Evolutionary conservation across 2,797 vertebrate genomes (phyloP).

Genomic region (Harpagifer antarcticus): DNA sequence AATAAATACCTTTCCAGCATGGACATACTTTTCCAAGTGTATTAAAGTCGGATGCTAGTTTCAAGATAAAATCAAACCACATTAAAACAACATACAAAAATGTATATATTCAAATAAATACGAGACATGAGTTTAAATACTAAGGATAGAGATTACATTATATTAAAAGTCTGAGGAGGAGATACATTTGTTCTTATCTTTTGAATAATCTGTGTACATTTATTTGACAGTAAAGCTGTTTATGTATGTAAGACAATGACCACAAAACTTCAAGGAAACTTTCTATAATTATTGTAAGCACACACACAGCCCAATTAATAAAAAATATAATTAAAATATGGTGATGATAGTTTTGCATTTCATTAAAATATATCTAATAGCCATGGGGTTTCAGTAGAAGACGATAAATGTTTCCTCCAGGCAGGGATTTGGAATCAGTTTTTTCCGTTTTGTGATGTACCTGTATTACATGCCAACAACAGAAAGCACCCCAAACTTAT

Average conservation of each 20-base stretch:
- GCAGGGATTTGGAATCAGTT: neutral
- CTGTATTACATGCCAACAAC: neutral
- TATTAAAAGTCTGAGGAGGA: neutral
- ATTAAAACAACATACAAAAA: neutral
- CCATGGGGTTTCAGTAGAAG: neutral
- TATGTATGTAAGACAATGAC: neutral
- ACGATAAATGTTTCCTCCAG: neutral
- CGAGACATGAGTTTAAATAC: neutral
- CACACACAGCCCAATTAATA: neutral
- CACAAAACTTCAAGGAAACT: neutral
- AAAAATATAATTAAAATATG: neutral
- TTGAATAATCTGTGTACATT: neutral
- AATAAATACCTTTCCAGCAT: neutral
- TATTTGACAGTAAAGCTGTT: neutral
- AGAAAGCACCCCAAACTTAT: neutral
- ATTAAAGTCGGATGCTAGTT: neutral
- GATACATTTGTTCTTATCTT: neutral
- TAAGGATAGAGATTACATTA: neutral
- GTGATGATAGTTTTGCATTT: slow-evolving; percentile 4
- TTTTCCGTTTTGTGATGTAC: neutral
- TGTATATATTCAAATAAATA: neutral
- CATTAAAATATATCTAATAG: neutral
- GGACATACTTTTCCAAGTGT: neutral
- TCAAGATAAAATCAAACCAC: neutral
- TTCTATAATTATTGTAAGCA: neutral